phyloP scores from a whole-genome alignment of 2,797 vertebrate species.

The Pachyuromys duprasi region DNA sequence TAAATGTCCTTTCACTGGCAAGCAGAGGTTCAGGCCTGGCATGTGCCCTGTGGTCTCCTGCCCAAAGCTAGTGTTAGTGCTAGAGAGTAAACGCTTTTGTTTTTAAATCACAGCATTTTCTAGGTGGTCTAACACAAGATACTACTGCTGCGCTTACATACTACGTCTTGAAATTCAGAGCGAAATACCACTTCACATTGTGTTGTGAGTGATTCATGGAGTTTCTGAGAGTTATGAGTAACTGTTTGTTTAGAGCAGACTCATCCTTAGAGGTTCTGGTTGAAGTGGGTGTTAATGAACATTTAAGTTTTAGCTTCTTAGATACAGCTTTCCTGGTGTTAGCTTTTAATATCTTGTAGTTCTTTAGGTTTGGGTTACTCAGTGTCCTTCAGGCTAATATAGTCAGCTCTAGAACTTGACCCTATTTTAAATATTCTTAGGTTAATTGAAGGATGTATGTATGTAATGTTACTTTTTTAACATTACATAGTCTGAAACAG shows the following conservation, averaged over 20 bases:
- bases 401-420: not conserved
- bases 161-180: not conserved
- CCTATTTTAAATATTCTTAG: not conserved
- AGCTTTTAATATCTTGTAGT: not conserved
- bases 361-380: not conserved
- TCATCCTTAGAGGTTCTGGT: not conserved
- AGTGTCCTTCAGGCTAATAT: not conserved
- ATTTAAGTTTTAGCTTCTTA: not conserved
- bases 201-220: not conserved
- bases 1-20: not conserved
- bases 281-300: not conserved
- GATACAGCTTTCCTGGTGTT: not conserved
- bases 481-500: not conserved
- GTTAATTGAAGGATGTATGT: constrained; percentile 13
- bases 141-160: not conserved
- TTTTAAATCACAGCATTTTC: not conserved
- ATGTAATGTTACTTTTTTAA: not conserved
- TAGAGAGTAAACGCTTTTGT: not conserved
- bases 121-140: not conserved
- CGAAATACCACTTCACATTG: not conserved
- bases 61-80: not conserved
- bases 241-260: not conserved
- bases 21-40: not conserved
- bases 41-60: not conserved
- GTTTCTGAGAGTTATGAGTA: not conserved